Percentiles rank a stretch among this genome's conserved stretches.
These are phyloP conservation scores for Pomatostomus ruficeps DNA, from an alignment of 2,113 vertebrate species.

Conservation along the genomic window DNA sequence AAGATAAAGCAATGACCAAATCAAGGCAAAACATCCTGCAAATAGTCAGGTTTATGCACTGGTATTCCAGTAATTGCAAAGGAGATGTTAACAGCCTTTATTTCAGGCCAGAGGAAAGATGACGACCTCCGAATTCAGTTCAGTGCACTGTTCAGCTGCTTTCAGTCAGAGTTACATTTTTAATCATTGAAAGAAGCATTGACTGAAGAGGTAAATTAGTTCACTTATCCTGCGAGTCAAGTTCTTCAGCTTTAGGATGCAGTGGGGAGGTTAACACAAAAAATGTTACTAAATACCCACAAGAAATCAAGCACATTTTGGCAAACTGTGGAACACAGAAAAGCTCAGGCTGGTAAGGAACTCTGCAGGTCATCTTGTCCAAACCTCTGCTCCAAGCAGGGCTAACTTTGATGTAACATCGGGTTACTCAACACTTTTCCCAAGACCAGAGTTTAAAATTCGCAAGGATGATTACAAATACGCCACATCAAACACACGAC, in stretches of 20 bases:
- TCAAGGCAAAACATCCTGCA: not conserved
- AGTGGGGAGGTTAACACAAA: not conserved
- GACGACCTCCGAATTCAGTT: not conserved
- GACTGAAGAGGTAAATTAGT: not conserved
- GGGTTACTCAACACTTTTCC: not conserved
- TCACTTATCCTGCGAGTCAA: not conserved
- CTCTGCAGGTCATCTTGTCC: not conserved
- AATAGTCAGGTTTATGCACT: not conserved
- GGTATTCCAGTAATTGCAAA: not conserved
- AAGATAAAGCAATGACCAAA: not conserved
- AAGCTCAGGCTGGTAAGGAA: not conserved
- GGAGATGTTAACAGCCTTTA: not conserved
- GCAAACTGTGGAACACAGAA: not conserved
- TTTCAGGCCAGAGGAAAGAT: not conserved
- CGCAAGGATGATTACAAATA: not conserved
- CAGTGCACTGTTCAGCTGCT: not conserved
- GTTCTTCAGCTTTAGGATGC: not conserved
- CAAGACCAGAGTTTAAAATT: not conserved
- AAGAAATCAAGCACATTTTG: not conserved
- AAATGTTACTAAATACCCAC: not conserved
- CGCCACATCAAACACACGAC: accelerated
- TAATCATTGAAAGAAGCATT: not conserved
- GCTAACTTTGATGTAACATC: not conserved
- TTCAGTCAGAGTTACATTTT: not conserved
- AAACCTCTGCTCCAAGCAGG: not conserved